Evolutionary conservation across 2,113 vertebrate genomes (phyloP).

Genomic region (Festucalex cinctus): DNA sequence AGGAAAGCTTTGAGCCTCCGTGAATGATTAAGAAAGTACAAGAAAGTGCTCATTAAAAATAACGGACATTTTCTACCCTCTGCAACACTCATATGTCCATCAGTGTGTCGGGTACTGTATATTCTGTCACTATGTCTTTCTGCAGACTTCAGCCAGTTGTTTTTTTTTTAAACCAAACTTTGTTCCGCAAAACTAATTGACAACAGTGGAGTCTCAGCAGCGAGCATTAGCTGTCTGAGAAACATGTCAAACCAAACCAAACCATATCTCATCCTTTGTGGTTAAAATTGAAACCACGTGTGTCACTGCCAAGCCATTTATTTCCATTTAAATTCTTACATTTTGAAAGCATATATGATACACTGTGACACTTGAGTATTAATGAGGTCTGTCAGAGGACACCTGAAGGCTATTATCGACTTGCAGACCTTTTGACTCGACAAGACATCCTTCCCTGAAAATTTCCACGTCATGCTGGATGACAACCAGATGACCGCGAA

Average conservation of each 20-base stretch:
- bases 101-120: no score
- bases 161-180: not conserved
- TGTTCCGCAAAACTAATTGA: not conserved
- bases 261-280: slow-evolving; percentile 20
- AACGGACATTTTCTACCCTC: not conserved
- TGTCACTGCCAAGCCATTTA: slow-evolving; percentile 15
- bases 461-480: slow-evolving; percentile 26
- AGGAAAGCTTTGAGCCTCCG: not conserved
- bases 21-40: not conserved
- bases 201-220: not conserved
- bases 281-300: slow-evolving; percentile 41
- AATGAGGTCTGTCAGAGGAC: slow-evolving; percentile 5
- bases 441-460: slow-evolving; percentile 25
- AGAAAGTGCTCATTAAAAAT: not conserved
- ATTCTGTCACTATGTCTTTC: not conserved
- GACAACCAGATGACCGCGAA: slow-evolving; percentile 45
- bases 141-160: not conserved
- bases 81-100: not conserved
- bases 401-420: not conserved
- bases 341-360: not conserved
- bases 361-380: slow-evolving; percentile 6
- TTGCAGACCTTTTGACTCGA: slow-evolving; percentile 11
- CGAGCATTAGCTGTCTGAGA: slow-evolving; percentile 17
- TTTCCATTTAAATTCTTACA: not conserved
- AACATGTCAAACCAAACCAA: slow-evolving; percentile 26